phyloP scores from a whole-genome alignment of 2,888 invertebrate genomes.

The Conomelus anceps region DNA sequence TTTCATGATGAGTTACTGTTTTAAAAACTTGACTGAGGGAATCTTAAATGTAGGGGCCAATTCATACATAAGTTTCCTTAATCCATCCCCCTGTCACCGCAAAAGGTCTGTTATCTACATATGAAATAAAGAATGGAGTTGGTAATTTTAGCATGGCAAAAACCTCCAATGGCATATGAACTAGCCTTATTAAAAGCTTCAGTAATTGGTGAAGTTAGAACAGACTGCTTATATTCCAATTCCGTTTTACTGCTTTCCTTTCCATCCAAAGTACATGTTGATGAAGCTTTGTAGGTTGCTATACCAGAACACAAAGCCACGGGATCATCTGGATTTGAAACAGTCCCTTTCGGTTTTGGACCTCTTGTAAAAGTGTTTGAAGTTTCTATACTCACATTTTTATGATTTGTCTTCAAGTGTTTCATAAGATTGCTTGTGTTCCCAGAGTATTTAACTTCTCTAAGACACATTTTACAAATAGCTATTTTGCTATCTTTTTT shows the following conservation, averaged over 20 bases:
- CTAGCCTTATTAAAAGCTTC: not conserved
- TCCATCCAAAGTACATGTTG: too few species aligned
- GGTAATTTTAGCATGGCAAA: not conserved
- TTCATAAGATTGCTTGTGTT: slow-evolving; percentile 7
- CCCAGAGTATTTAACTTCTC: slow-evolving; percentile 12
- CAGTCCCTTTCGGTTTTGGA: too few species aligned
- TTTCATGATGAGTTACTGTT: slow-evolving; percentile 1
- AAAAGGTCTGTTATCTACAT: slow-evolving; percentile 15
- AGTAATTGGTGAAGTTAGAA: not conserved
- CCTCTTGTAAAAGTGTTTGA: too few species aligned
- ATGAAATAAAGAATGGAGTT: not conserved
- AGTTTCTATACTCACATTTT: too few species aligned
- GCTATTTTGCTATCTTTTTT: slow-evolving; percentile 4
- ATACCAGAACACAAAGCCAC: too few species aligned
- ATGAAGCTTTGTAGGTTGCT: too few species aligned
- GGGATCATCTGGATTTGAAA: too few species aligned
- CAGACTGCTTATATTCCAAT: not conserved
- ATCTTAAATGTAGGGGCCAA: slow-evolving; percentile 17
- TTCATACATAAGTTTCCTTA: slow-evolving; percentile 7
- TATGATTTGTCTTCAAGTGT: slow-evolving; percentile 6
- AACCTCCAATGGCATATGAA: not conserved
- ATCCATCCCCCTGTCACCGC: slow-evolving; percentile 1
- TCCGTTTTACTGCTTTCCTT: too few species aligned
- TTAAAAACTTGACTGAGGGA: not conserved
- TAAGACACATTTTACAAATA: not conserved